Percentiles rank a stretch among this genome's conserved stretches.
phyloP scores from a whole-genome alignment of 2,888 invertebrate species.

The Hermodice carunculata region DNA sequence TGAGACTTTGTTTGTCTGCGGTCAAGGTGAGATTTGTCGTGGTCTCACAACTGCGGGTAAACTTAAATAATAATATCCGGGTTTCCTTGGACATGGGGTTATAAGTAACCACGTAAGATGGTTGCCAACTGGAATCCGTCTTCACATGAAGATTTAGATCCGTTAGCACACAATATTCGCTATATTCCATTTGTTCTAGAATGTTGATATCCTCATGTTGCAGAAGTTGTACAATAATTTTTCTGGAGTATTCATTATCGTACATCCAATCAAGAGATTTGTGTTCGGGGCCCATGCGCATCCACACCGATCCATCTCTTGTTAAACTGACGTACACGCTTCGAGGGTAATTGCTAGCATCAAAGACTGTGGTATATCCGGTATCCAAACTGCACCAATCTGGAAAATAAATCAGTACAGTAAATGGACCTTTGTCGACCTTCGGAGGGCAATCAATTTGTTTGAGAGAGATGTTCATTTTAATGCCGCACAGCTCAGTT shows the following conservation, averaged over 20 bases:
- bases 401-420: too few species aligned
- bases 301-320: slow-evolving; percentile 41
- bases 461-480: too few species aligned
- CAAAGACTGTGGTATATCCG: slow-evolving; percentile 37
- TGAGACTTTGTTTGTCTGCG: slow-evolving; percentile 35
- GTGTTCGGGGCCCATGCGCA: slow-evolving; percentile 36
- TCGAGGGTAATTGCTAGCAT: slow-evolving; percentile 33
- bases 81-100: slow-evolving; percentile 29
- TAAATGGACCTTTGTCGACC: too few species aligned
- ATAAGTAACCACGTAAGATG: slow-evolving; percentile 37
- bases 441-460: too few species aligned
- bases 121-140: slow-evolving; percentile 40
- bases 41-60: slow-evolving; percentile 29
- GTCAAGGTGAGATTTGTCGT: slow-evolving; percentile 32
- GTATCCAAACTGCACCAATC: slow-evolving; percentile 42
- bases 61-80: slow-evolving; percentile 25
- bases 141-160: slow-evolving; percentile 36
- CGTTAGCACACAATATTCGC: slow-evolving; percentile 39
- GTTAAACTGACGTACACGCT: slow-evolving; percentile 40
- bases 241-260: slow-evolving; percentile 15
- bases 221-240: not conserved
- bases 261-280: slow-evolving; percentile 34
- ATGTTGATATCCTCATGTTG: not conserved
- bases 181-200: slow-evolving; percentile 34
- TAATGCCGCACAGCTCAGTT: too few species aligned